Percentiles rank a stretch among this genome's conserved stretches.
Conservation (phyloP, 2,113 vertebrate species). For the Marcusenius ussheri region DNA sequence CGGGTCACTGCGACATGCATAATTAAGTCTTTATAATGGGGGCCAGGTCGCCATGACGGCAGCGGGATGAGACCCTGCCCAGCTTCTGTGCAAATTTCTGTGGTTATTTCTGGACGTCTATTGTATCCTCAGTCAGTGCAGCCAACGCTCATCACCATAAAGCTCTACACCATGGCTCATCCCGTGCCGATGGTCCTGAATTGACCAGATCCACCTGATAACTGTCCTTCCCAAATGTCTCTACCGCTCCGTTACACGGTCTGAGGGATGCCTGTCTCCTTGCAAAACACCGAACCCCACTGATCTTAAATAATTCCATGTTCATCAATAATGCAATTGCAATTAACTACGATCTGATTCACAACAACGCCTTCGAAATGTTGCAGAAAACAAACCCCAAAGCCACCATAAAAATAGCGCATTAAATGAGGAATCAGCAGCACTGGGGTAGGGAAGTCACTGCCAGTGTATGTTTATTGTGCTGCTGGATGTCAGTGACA, state of each 20-base stretch:
- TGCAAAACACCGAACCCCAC: not conserved
- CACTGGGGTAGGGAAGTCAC: not conserved
- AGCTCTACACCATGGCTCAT: not conserved
- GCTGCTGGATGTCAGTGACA: not conserved
- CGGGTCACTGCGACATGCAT: not conserved
- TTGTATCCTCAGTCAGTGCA: not conserved
- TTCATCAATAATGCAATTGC: conserved; percentile 7
- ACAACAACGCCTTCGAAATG: not conserved
- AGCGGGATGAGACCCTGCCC: not conserved
- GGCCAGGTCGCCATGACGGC: not conserved
- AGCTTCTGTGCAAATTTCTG: not conserved
- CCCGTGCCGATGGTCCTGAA: not conserved
- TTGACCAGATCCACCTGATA: not conserved
- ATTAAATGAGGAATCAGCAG: not conserved
- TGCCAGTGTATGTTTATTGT: not conserved
- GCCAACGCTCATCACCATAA: not conserved
- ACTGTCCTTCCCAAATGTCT: not conserved
- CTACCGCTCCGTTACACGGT: not conserved
- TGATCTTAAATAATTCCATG: not conserved
- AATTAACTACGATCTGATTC: conserved; percentile 9
- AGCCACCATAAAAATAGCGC: not conserved
- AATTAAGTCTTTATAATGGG: not conserved
- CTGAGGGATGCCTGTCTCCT: not conserved
- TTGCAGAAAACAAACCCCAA: not conserved
- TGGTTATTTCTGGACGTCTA: not conserved